A percentile compares a stretch with the other conserved stretches of the same genome.
Conservation (phyloP, 2,888 invertebrate species). For the Hirtodrosophila histrioides region DNA sequence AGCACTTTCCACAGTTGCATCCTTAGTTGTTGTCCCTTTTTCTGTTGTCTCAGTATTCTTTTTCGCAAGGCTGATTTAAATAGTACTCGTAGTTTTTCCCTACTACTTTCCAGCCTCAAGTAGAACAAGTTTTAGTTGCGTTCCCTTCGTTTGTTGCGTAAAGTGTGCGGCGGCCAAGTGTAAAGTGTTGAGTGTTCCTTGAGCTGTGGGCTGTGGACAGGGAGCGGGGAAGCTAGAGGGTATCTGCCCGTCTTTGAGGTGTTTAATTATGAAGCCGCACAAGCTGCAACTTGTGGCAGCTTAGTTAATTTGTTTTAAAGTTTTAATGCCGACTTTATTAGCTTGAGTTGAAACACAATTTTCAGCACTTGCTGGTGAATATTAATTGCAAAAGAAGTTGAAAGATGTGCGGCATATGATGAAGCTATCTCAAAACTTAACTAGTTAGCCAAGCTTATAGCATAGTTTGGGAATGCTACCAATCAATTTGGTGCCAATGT, state of each 20-base stretch:
- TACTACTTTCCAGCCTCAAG: constrained; percentile 49
- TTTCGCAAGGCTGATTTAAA: constrained; percentile 63
- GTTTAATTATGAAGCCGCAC: constrained; percentile 62
- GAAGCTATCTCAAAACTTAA: background rate
- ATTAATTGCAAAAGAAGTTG: constrained; percentile 33
- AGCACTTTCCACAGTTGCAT: too few species aligned
- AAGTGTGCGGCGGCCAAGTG: constrained; percentile 25
- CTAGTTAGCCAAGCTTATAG: too few species aligned
- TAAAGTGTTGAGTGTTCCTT: constrained; percentile 41
- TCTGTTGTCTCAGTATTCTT: constrained; percentile 24
- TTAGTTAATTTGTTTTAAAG: constrained; percentile 68
- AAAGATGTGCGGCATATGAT: constrained; percentile 24
- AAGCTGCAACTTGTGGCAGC: constrained; percentile 50
- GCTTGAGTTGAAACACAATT: constrained; percentile 23
- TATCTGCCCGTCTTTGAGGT: constrained; percentile 31
- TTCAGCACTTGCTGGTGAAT: constrained; percentile 7
- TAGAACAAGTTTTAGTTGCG: constrained; percentile 50
- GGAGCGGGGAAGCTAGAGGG: background rate
- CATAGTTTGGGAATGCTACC: too few species aligned
- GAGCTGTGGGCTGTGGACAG: background rate
- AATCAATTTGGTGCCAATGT: too few species aligned
- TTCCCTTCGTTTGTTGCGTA: constrained; percentile 27
- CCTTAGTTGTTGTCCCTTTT: background rate
- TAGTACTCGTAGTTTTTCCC: constrained; percentile 55
- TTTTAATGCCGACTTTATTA: constrained; percentile 57